Evolutionary conservation across 2,797 vertebrate genomes (phyloP), one percentile per base, ranked within the genome.

Genomic region (Eulemur mongoz): DNA sequence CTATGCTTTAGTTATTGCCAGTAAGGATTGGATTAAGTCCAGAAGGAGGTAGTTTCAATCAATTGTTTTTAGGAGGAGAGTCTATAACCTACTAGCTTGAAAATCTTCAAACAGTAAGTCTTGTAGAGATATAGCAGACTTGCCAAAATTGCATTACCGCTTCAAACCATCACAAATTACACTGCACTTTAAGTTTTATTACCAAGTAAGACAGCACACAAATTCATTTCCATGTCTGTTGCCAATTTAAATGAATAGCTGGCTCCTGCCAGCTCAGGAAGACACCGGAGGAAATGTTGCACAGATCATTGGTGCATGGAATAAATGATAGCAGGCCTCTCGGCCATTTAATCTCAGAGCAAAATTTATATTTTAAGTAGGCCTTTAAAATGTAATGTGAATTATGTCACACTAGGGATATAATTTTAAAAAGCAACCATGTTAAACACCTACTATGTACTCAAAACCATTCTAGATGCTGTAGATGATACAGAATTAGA

Each of bases 171-270:
- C 96, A 95, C 97, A 98, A 98, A 98, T 98, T 97, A 97, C 84
- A 90, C 81, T 97, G 94, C 95, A 97, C 97, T 98, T 97, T 97
- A 95, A 96, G 94, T 97, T 97, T 98, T 97, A 97, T 97, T 97
- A 96, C 96, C 94, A 95, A 97, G 75, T 96, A 95, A 96, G 97
- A 97, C 91, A 97, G 96, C 96, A 97, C 96, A 96, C 93, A 97
- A 96, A 97, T 97, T 96, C 96, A 98, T 95, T 97, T 97, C 96
- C 95, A 96, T 93, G 95, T 97, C 97, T 95, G 91, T 97, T 96
- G 97, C 97, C 97, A 98, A 98, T 98, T 98, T 97, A 97, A 96
- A 97, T 98, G 96, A 97, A 97, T 93, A 84, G 93, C 96, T 95
- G 83, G 84, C 88, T 97, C 93, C 95, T 97, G 95, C 96, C 95